A percentile compares a stretch with the other conserved stretches of the same genome.
Evolutionary conservation across 2,888 invertebrate genomes (phyloP).

Genomic region (Drosophila multiciliata): DNA sequence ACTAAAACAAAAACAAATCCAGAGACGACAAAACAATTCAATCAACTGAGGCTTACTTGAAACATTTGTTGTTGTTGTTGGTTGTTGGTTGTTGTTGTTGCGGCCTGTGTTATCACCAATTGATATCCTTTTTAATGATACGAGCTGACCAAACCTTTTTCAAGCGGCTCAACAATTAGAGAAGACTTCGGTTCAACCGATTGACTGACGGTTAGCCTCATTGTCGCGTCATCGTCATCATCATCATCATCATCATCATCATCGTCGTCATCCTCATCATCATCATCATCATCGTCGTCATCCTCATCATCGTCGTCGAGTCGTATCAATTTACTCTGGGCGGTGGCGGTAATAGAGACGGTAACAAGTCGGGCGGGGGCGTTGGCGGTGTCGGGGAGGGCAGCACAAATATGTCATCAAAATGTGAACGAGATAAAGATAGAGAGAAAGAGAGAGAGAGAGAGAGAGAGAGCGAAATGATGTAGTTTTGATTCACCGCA

Average conservation of each 20-base stretch:
- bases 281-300: slow-evolving; percentile 30
- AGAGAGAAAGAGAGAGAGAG: not conserved
- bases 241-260: slow-evolving; percentile 10
- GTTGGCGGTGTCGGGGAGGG: not conserved
- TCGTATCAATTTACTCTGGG: slow-evolving; percentile 59
- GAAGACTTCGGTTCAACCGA: slow-evolving; percentile 40
- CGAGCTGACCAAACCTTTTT: slow-evolving; percentile 73
- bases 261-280: slow-evolving; percentile 26
- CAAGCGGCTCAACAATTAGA: slow-evolving; percentile 64
- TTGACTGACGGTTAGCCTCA: slow-evolving; percentile 41
- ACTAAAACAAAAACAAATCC: slow-evolving; percentile 9
- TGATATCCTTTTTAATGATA: slow-evolving; percentile 79
- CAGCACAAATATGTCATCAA: slow-evolving; percentile 73
- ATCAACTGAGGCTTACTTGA: slow-evolving; percentile 63
- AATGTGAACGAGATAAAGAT: slow-evolving; percentile 41
- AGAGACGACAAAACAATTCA: slow-evolving; percentile 69
- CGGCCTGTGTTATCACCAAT: slow-evolving; percentile 66
- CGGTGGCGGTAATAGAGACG: slow-evolving; percentile 56
- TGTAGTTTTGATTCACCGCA: slow-evolving; percentile 81
- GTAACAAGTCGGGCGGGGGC: slow-evolving; percentile 15
- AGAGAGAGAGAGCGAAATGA: slow-evolving; percentile 34
- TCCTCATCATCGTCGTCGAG: slow-evolving; percentile 25
- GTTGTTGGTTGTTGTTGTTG: slow-evolving; percentile 40
- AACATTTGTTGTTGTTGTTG: slow-evolving; percentile 23
- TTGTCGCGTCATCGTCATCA: slow-evolving; percentile 32